Evolutionary conservation across 2,113 vertebrate genomes (phyloP).

Genomic region (Ranitomeya imitator): DNA sequence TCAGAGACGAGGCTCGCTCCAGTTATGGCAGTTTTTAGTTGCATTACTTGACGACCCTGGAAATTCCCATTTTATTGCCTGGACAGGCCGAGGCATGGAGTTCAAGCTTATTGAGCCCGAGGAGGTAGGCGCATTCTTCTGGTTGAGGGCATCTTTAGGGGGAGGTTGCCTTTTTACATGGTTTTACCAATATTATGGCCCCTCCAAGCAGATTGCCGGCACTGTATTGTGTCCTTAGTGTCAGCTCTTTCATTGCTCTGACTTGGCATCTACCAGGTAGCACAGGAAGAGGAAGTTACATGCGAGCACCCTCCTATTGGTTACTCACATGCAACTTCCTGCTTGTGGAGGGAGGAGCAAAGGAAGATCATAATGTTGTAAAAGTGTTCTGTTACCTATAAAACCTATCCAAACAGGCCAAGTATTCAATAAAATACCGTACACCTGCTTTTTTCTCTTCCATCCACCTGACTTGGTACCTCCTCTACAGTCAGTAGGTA

Average conservation of each 20-base stretch:
- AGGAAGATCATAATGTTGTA: background rate
- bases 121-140: slow-evolving; percentile 78
- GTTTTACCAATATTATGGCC: too few relatives aligned
- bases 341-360: background rate
- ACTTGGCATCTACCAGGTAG: background rate
- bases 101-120: slow-evolving; percentile 98
- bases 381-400: too few relatives aligned
- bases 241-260: background rate
- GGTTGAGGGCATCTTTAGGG: too few relatives aligned
- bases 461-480: background rate
- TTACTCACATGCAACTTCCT: background rate
- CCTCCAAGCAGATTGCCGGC: too few relatives aligned
- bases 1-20: slow-evolving; percentile 91
- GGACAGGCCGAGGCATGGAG: slow-evolving; percentile 98
- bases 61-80: slow-evolving; percentile 98
- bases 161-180: background rate
- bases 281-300: background rate
- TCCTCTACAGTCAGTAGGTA: background rate
- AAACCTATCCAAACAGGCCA: too few relatives aligned
- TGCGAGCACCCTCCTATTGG: background rate
- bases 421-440: too few relatives aligned
- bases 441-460: background rate
- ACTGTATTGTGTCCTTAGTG: too few relatives aligned
- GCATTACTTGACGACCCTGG: slow-evolving; percentile 95
- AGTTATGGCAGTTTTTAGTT: slow-evolving; percentile 98